These are phyloP conservation scores for Merluccius polli DNA, from an alignment of 2,797 vertebrate species.

Conservation along the genomic window DNA sequence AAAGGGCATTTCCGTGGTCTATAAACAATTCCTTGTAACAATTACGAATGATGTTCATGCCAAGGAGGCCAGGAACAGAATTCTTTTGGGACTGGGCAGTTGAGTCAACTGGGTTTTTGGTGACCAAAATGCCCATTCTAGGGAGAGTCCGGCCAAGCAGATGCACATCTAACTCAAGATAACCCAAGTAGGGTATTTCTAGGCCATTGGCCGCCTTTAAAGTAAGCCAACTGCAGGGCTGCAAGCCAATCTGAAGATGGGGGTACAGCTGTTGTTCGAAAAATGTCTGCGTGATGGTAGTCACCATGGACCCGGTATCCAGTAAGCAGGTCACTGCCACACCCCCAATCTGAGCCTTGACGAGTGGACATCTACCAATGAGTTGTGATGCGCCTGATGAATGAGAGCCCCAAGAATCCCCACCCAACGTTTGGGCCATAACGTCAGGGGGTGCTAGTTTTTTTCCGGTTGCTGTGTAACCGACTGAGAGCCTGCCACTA, in stretches of 20 bases:
- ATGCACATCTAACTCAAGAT: constrained; percentile 11
- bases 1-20: not conserved
- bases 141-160: constrained; percentile 1
- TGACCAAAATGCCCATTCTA: constrained; percentile 5
- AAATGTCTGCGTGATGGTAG: not conserved
- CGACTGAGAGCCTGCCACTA: not conserved
- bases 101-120: not conserved
- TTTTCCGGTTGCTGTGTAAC: not conserved
- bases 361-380: not conserved
- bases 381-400: not conserved
- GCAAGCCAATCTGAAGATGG: not conserved
- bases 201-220: not conserved
- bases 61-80: constrained; percentile 1
- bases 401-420: no score
- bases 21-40: constrained; percentile 11
- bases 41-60: constrained; percentile 20
- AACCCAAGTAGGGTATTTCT: constrained; percentile 22
- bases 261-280: not conserved
- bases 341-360: not conserved
- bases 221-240: not conserved
- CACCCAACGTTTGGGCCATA: no score
- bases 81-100: not conserved
- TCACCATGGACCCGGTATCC: not conserved
- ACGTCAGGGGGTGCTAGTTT: not conserved
- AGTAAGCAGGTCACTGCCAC: not conserved